Evolutionary conservation across 2,113 vertebrate species (phyloP).

Genomic region (Pygoscelis adeliae): DNA sequence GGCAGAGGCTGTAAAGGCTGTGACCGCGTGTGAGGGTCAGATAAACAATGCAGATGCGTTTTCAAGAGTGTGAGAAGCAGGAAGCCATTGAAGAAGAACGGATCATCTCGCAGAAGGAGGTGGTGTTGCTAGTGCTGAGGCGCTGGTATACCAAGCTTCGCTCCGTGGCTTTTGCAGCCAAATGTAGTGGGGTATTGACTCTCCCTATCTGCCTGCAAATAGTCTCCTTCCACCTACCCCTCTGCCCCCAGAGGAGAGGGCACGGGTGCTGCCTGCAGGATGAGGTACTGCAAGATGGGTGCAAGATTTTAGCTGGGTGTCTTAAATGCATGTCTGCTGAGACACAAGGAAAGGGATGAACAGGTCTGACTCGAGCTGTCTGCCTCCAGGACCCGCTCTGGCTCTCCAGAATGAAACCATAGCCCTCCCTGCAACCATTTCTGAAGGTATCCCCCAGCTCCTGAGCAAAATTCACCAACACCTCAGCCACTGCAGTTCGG

Average conservation of each 20-base stretch:
- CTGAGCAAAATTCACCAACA: not conserved
- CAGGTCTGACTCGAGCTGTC: not conserved
- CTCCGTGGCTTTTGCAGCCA: not conserved
- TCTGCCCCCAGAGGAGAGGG: not conserved
- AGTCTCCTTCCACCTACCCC: not conserved
- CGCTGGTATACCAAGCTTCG: not conserved
- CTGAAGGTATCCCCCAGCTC: not conserved
- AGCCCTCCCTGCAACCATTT: not conserved
- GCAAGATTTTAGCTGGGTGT: not conserved
- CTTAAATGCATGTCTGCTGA: not conserved
- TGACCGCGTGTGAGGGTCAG: not conserved
- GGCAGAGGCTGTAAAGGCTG: conserved; percentile 10
- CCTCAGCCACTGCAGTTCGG: not conserved
- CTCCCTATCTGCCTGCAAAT: fast-evolving
- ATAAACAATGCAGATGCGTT: not conserved
- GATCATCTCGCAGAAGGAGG: not conserved
- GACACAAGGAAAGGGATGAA: not conserved
- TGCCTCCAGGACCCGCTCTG: not conserved
- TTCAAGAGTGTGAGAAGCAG: not conserved
- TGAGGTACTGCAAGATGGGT: fast-evolving
- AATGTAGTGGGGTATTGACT: fast-evolving
- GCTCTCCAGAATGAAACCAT: not conserved
- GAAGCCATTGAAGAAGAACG: not conserved
- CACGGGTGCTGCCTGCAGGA: not conserved
- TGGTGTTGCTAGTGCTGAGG: not conserved